A percentile compares a stretch with the other conserved stretches of the same genome.
phyloP scores from a whole-genome alignment of 1,140 invertebrate species.

The Psix sp. region DNA sequence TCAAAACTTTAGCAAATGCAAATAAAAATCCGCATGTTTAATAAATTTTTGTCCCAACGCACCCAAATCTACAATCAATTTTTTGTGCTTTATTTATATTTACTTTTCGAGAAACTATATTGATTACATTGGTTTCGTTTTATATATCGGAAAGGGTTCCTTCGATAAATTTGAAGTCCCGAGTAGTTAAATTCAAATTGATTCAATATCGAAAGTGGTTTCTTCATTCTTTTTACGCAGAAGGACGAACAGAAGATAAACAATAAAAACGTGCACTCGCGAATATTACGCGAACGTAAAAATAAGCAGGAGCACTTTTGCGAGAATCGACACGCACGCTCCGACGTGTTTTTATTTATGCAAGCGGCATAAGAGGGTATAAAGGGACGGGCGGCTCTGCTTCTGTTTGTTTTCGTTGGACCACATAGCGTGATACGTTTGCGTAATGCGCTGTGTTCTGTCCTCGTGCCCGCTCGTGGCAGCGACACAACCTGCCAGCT shows the following conservation, averaged over 20 bases:
- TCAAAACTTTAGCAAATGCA: too few relatives aligned
- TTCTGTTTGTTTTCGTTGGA: constrained; percentile 77
- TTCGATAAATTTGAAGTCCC: too few relatives aligned
- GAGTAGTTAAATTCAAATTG: too few relatives aligned
- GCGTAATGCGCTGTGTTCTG: constrained; percentile 73
- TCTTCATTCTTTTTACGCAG: constrained; percentile 22
- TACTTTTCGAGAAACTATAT: too few relatives aligned
- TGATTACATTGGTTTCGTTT: too few relatives aligned
- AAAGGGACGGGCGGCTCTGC: constrained; percentile 63
- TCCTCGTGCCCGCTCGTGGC: constrained; percentile 57
- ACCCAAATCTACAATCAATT: too few relatives aligned
- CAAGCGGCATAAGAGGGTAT: constrained; percentile 65
- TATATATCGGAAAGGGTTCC: too few relatives aligned
- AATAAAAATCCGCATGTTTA: too few relatives aligned
- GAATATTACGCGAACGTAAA: constrained; percentile 49
- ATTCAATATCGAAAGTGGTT: constrained; percentile 45
- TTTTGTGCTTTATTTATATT: too few relatives aligned
- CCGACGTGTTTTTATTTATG: constrained; percentile 70
- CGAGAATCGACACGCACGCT: constrained; percentile 53
- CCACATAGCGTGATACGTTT: constrained; percentile 78
- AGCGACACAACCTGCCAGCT: constrained; percentile 70
- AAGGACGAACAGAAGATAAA: constrained; percentile 33
- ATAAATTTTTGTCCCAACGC: too few relatives aligned
- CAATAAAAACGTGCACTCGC: constrained; percentile 46
- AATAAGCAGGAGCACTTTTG: constrained; percentile 51